Conservation (phyloP, 2,797 vertebrate species). For the Neomorphus geoffroyi region DNA sequence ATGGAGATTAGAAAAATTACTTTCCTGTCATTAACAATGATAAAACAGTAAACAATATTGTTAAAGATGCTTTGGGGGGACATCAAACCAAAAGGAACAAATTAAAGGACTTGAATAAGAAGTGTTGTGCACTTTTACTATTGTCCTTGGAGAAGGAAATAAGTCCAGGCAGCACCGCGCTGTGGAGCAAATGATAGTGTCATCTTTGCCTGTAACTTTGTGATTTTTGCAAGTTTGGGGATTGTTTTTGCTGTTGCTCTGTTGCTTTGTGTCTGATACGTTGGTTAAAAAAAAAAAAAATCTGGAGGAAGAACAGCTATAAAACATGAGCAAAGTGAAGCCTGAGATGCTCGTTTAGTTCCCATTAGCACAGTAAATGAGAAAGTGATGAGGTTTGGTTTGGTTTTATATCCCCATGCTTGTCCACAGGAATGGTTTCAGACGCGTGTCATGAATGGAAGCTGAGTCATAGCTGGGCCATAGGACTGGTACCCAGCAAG, state of each 20-base stretch:
- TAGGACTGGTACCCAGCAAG: background rate
- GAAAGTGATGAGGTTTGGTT: background rate
- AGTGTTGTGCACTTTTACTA: background rate
- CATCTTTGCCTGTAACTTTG: background rate
- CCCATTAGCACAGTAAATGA: background rate
- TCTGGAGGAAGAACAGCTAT: background rate
- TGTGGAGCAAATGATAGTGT: background rate
- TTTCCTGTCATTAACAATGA: background rate
- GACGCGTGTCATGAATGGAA: background rate
- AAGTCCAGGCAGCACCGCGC: background rate
- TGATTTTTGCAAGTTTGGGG: background rate
- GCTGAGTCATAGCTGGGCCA: background rate
- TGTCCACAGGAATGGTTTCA: background rate
- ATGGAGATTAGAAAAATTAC: background rate
- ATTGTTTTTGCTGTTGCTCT: background rate
- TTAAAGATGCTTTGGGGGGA: background rate
- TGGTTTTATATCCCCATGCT: background rate
- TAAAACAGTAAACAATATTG: background rate
- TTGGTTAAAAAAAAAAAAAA: background rate
- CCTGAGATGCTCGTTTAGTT: slow-evolving; percentile 2
- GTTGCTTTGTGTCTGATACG: background rate
- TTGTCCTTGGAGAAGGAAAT: background rate
- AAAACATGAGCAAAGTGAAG: background rate
- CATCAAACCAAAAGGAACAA: background rate
- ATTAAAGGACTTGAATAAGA: background rate